Conservation (phyloP, 1,140 invertebrate genomes). For the Physella acuta region DNA sequence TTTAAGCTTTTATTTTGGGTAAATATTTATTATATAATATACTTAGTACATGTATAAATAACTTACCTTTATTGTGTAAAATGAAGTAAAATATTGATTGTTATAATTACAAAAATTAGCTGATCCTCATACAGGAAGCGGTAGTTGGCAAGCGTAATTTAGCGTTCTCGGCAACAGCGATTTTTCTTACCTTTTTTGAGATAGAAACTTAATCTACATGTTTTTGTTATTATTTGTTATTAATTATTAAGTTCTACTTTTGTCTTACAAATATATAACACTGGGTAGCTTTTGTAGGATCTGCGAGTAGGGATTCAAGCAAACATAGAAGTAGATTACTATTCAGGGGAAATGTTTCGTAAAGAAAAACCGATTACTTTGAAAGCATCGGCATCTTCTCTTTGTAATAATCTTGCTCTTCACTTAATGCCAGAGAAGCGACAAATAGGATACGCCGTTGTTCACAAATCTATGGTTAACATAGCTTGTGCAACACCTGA, state of each 20-base stretch:
- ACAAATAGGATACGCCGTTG: slow-evolving; percentile 50
- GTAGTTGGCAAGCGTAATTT: slow-evolving; percentile 24
- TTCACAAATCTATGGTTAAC: slow-evolving; percentile 55
- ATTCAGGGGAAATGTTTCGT: slow-evolving; percentile 49
- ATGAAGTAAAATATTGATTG: too few species aligned
- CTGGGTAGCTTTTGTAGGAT: background rate
- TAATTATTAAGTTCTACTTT: background rate
- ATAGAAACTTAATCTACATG: background rate
- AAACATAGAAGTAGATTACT: background rate
- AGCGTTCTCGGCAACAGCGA: slow-evolving; percentile 41
- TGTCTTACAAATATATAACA: background rate
- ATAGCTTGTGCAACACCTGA: slow-evolving; percentile 47
- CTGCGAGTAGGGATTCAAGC: background rate
- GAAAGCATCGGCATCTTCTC: slow-evolving; percentile 50
- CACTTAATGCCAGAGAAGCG: slow-evolving; percentile 42
- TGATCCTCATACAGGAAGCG: background rate
- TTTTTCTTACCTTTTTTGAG: background rate
- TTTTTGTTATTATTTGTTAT: background rate
- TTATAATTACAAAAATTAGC: background rate
- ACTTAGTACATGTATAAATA: too few species aligned
- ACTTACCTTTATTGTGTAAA: too few species aligned
- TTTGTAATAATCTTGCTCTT: slow-evolving; percentile 53
- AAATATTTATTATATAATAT: too few species aligned
- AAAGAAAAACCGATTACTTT: slow-evolving; percentile 49
- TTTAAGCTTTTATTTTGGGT: too few species aligned